Percentiles rank a stretch among this genome's conserved stretches.
Conservation (phyloP, 2,888 invertebrate species). For the Rhodophaea formosa region DNA sequence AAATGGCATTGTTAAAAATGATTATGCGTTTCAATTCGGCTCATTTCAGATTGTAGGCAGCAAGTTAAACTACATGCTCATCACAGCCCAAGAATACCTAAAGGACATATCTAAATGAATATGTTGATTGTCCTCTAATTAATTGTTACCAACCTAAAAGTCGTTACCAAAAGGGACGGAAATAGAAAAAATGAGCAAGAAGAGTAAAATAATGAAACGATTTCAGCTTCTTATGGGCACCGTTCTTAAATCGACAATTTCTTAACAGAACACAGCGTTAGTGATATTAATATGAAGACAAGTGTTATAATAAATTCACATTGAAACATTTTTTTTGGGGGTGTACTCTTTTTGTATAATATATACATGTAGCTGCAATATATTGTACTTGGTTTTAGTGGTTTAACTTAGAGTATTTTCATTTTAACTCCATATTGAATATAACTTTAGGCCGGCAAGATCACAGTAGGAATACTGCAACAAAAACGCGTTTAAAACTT, state of each 20-base stretch:
- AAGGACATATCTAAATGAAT: conserved; percentile 48
- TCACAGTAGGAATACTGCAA: not conserved
- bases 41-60: conserved; percentile 14
- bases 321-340: conserved; percentile 24
- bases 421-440: not conserved
- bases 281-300: conserved; percentile 46
- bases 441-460: not conserved
- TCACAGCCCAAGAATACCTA: conserved; percentile 62
- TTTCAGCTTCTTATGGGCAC: conserved; percentile 20
- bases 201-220: conserved; percentile 32
- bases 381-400: not conserved
- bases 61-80: conserved; percentile 29
- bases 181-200: conserved; percentile 68
- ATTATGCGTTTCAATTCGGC: conserved; percentile 15
- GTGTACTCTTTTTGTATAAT: not conserved
- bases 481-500: not conserved
- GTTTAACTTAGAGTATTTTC: not conserved
- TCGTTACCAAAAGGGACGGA: conserved; percentile 63
- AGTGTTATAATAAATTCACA: conserved; percentile 27
- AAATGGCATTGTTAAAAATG: not conserved
- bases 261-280: conserved; percentile 57
- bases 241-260: conserved; percentile 31
- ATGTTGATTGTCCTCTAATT: conserved; percentile 18
- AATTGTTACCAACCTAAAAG: conserved; percentile 30
- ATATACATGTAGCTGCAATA: not conserved